Evolutionary conservation across 1,140 invertebrate species (phyloP).

Genomic region (Hyles vespertilio): DNA sequence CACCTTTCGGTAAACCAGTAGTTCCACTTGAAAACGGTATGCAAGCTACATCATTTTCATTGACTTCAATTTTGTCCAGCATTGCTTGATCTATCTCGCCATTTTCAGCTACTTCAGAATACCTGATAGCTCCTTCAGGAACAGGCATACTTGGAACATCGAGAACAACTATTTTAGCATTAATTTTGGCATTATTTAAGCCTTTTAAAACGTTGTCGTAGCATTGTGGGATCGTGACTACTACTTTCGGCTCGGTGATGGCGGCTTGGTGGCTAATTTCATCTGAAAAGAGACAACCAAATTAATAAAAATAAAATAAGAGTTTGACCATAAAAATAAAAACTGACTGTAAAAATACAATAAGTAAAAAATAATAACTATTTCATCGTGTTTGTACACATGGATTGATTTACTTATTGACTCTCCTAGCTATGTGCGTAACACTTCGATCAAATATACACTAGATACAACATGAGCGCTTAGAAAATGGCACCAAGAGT

Average conservation of each 20-base stretch:
- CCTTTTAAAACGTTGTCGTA: conserved; percentile 58
- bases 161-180: conserved; percentile 66
- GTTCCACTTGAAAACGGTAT: conserved; percentile 91
- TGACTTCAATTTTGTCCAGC: conserved; percentile 51
- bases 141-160: conserved; percentile 39
- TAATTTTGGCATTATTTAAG: conserved; percentile 41
- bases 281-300: conserved; percentile 71
- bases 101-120: conserved; percentile 68
- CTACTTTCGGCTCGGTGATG: conserved; percentile 77
- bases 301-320: no score
- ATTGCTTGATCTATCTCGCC: conserved; percentile 46
- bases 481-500: no score
- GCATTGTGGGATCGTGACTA: conserved; percentile 78
- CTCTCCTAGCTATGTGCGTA: no score
- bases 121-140: conserved; percentile 68
- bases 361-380: no score
- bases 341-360: no score
- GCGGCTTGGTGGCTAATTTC: conserved; percentile 82
- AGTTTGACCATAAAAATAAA: no score
- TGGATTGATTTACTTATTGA: no score
- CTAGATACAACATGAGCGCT: no score
- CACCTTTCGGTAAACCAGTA: conserved; percentile 93
- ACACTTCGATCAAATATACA: no score
- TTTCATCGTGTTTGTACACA: no score
- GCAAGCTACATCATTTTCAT: conserved; percentile 72